These are phyloP conservation scores for Myrmecophaga tridactyla DNA, from an alignment of 2,113 vertebrate genomes.

Conservation along the genomic window DNA sequence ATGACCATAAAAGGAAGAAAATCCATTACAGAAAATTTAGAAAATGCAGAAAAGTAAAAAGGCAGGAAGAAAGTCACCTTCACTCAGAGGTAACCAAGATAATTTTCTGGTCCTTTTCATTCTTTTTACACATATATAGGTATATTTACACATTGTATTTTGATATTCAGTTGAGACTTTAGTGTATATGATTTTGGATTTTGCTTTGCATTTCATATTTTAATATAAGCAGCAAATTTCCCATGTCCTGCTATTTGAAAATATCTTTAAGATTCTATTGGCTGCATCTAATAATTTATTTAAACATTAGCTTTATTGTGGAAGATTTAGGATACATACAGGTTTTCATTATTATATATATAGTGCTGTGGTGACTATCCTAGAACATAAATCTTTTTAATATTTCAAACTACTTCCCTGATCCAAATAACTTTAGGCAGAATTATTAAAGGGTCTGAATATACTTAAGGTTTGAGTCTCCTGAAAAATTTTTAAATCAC, in stretches of 20 bases:
- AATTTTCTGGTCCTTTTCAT: constrained; percentile 15
- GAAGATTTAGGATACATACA: neutral
- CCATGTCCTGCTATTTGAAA: constrained; percentile 7
- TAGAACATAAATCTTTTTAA: neutral
- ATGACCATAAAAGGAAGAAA: constrained; percentile 17
- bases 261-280: neutral
- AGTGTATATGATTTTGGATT: constrained; percentile 4
- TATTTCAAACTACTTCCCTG: neutral
- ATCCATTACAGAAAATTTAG: neutral
- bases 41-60: neutral
- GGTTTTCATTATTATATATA: neutral
- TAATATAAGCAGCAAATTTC: neutral
- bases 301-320: neutral
- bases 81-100: neutral
- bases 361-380: neutral
- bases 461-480: neutral
- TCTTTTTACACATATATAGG: constrained; percentile 10
- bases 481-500: neutral
- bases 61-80: neutral
- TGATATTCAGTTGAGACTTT: constrained; percentile 44
- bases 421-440: neutral
- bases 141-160: neutral
- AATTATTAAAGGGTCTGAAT: neutral
- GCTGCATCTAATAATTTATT: neutral
- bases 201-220: neutral